A percentile compares a stretch with the other conserved stretches of the same genome.
phyloP scores from a whole-genome alignment of 2,888 invertebrate species.

The Troilus luridus region DNA sequence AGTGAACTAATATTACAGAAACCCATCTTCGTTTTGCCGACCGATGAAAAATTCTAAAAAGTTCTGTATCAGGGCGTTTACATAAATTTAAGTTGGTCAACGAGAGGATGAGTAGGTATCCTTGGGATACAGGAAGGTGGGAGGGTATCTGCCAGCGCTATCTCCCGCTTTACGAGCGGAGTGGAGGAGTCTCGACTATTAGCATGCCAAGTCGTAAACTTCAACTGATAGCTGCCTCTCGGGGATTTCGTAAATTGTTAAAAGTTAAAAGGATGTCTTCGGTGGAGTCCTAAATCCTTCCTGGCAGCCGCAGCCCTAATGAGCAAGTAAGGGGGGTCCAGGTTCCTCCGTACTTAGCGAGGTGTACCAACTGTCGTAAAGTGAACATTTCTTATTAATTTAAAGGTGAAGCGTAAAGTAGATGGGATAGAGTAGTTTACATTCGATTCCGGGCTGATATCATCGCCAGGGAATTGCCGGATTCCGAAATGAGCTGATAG shows the following conservation, averaged over 20 bases:
- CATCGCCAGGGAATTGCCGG: not conserved
- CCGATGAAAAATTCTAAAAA: not conserved
- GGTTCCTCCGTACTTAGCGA: not conserved
- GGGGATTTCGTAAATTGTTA: slow-evolving; percentile 18
- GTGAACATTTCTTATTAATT: slow-evolving; percentile 8
- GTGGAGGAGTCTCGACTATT: slow-evolving; percentile 5
- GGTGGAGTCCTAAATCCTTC: not conserved
- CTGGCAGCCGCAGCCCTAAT: not conserved
- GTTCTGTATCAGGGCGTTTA: not conserved
- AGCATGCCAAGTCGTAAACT: slow-evolving; percentile 35
- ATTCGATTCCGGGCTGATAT: slow-evolving; percentile 35
- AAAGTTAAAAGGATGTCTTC: slow-evolving; percentile 4
- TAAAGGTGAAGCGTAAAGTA: not conserved
- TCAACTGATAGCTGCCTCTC: not conserved
- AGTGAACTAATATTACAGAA: not conserved
- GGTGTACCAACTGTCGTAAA: not conserved
- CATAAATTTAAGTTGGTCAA: not conserved
- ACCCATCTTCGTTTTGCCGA: not conserved
- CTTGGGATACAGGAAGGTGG: slow-evolving; percentile 5
- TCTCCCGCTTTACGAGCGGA: slow-evolving; percentile 15
- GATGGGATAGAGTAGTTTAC: not conserved
- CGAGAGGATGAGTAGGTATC: not conserved
- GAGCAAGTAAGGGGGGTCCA: not conserved
- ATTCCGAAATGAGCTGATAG: slow-evolving; percentile 8
- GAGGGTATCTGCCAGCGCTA: slow-evolving; percentile 1